Evolutionary conservation across 2,888 invertebrate genomes (phyloP), one percentile per base, ranked within the genome.

Genomic region (Linyphia triangularis): DNA sequence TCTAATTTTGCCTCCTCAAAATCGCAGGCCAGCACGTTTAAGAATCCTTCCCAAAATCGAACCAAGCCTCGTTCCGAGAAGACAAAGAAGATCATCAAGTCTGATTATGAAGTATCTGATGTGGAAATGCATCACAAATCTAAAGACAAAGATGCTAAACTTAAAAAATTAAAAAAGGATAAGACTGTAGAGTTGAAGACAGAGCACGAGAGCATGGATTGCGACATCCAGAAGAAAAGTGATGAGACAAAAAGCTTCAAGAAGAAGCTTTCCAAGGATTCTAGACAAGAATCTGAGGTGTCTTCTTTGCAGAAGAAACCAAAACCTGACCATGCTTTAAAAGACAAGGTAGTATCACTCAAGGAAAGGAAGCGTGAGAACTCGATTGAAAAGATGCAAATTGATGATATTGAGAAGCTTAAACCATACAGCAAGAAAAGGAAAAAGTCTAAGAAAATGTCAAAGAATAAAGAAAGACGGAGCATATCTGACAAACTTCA

Each of bases 41-140:
- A 90, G 69, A 89, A 88, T 51, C 61, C 57, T 13, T 85, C 78
- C 57, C 40, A 63, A 26, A 89, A 40, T 75, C 81, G 75, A 19
- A 37, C 57, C 2, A 83, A 83, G 43, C 10, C 33, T 28, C 63
- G 73, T 19, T 51, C 28, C 2, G 90, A 90, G 59, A 88, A 89
- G 63, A 84, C 81, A 9, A 90, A 79, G 61, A 90, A 89, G 43
- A 67, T 85, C n/a, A 73, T 89, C 19, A 83, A 85, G 65, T 89
- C 90, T 13, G 90, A 90, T 63, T 75, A 90, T 73, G 90, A 91
- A 33, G 88, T 90, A 24, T 91, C 91, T 0, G 91, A 91, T 67
- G 65, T 69, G 13, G 90, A 90, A 26, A 67, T 59, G 13, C 89
- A 83, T 16, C 86, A 63, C 22, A 90, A 90, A 79, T 73, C 37